Base-by-base conservation (phyloP, 1,140 invertebrate genomes). In the Cepaea nemoralis region DNA sequence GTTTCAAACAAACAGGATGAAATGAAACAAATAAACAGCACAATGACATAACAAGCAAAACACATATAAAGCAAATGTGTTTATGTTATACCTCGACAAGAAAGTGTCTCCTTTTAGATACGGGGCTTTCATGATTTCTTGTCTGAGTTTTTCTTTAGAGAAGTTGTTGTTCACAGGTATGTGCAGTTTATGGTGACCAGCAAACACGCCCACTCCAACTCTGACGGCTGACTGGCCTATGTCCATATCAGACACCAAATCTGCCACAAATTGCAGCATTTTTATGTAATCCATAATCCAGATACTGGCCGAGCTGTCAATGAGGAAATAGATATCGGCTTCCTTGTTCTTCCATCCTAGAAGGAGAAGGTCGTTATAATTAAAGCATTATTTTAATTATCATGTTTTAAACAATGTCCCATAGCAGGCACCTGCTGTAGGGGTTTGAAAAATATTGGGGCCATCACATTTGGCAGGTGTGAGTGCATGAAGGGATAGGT, bases 151-250 rank as follows among this genome's bases (percentile, higher is more conserved):
- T 3, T 24, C 31, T 35, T 59, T 77, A 31, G n/a, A 35, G 16
- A 37, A 19, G n/a, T 24, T 24, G 50, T 55, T 39, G 75, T 77
- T 37, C 14, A 77, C 22, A 24, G 75, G 75, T 5, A 77, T 35
- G 33, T 37, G 63, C 55, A 59, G 22, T 19, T 16, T 55, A n/a
- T 59, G 31, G 16, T 37, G 12, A 1, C 50, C 50, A 69, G 86
- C 87, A 77, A 86, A 89, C 10, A 78, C 83, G 5, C 88, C 81
- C 6, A 89, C 77, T 16, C 88, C 88, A 31, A 89, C 85, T 39
- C 88, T 84, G 0, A 86, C 87, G 45, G 84, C 83, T 35, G 83
- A 70, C 16, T 66, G 83, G 0, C 59, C 74, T 12, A 87, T 83
- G 33, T 88, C 85, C 80, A 90, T 86, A 16, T 83, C 50, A 31